Conservation (phyloP, 2,113 vertebrate species). For the Caranx ignobilis region DNA sequence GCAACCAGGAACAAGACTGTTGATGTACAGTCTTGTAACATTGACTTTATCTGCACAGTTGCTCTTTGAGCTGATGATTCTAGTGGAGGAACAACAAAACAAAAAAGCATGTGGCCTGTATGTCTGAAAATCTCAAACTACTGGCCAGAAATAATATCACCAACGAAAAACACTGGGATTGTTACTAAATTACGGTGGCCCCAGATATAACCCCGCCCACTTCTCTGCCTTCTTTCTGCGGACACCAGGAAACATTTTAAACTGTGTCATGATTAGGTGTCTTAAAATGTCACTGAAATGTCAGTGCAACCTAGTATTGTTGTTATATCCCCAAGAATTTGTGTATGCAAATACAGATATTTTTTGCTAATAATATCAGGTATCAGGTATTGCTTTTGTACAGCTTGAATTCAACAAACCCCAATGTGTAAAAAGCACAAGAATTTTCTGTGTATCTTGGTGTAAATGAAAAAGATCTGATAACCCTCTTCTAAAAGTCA, state of each 20-base stretch:
- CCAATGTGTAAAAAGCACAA: constrained; percentile 1
- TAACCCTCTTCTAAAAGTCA: not conserved
- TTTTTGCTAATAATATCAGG: constrained; percentile 34
- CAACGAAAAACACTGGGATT: not conserved
- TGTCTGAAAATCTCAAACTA: not conserved
- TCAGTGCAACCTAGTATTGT: constrained; percentile 26
- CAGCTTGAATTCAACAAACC: constrained; percentile 27
- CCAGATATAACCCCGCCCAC: constrained; percentile 6
- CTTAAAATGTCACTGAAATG: too few relatives aligned
- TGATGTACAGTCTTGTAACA: not conserved
- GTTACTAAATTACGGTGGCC: not conserved
- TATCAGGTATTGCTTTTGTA: constrained; percentile 70
- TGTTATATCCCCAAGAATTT: constrained; percentile 29
- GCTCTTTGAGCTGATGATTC: not conserved
- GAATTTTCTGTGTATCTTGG: constrained; percentile 4
- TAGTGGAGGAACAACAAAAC: not conserved
- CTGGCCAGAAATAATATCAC: constrained; percentile 3
- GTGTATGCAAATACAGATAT: constrained; percentile 23
- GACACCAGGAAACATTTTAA: too few relatives aligned
- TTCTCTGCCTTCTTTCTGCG: not conserved
- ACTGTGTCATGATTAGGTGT: too few relatives aligned
- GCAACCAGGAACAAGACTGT: constrained; percentile 2
- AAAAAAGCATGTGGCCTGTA: too few relatives aligned
- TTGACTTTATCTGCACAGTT: constrained; percentile 12
- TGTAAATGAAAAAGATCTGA: constrained; percentile 13